phyloP scores from a whole-genome alignment of 1,140 invertebrate genomes.

The Amphibalanus amphitrite region DNA sequence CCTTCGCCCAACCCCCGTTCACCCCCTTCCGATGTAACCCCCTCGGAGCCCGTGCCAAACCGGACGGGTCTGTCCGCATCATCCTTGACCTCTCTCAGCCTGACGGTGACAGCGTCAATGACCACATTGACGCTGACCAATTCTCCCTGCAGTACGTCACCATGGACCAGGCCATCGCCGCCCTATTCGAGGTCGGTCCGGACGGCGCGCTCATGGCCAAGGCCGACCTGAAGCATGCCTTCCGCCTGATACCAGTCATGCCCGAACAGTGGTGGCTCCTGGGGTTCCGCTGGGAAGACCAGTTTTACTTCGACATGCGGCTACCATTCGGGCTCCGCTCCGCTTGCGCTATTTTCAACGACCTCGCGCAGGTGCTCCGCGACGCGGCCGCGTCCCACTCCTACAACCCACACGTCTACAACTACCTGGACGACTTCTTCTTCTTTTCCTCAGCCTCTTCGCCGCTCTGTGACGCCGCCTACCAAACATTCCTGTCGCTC shows the following conservation, averaged over 20 bases:
- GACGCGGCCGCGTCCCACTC: not conserved
- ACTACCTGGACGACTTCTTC: not conserved
- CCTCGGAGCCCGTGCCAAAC: not conserved
- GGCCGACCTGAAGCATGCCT: not conserved
- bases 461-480: not conserved
- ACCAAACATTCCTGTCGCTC: not conserved
- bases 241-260: not conserved
- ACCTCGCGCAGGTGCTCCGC: not conserved
- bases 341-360: not conserved
- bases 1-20: not conserved
- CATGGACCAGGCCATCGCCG: not conserved
- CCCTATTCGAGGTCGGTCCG: not conserved
- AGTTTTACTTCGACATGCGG: not conserved
- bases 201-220: not conserved
- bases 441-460: not conserved
- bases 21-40: not conserved
- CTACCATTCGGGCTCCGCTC: not conserved
- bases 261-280: not conserved
- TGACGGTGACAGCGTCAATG: not conserved
- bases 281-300: not conserved
- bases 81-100: not conserved
- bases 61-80: not conserved
- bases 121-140: not conserved
- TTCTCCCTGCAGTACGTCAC: not conserved
- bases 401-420: not conserved